These are phyloP conservation scores for Drosophila kuntzei DNA, from an alignment of 2,888 invertebrate genomes.

Conservation along the genomic window DNA sequence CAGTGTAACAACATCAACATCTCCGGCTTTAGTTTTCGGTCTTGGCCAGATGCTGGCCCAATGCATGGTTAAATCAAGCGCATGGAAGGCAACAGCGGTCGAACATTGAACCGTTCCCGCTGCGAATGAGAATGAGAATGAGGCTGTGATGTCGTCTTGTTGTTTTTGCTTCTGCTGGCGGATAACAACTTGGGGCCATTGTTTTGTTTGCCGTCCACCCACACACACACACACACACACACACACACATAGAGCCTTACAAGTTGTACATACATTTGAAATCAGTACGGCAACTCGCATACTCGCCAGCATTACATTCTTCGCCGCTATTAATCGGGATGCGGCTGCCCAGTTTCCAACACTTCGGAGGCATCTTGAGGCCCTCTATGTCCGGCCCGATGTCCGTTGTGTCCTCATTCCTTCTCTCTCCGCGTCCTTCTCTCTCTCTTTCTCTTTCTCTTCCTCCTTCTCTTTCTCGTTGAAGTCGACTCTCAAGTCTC, in stretches of 20 bases:
- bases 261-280: conserved; percentile 64
- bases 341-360: conserved; percentile 45
- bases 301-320: conserved; percentile 79
- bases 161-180: conserved; percentile 58
- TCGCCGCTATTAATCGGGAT: conserved; percentile 78
- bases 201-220: conserved; percentile 61
- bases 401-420: not conserved
- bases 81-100: conserved; percentile 58
- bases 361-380: conserved; percentile 45
- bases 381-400: not conserved
- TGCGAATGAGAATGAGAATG: not conserved
- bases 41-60: conserved; percentile 54
- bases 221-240: conserved; percentile 20
- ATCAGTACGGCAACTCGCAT: conserved; percentile 78
- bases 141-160: conserved; percentile 23
- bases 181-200: conserved; percentile 65
- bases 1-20: conserved; percentile 7
- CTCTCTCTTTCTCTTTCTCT: not conserved
- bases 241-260: not conserved
- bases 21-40: conserved; percentile 32
- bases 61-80: conserved; percentile 80
- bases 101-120: conserved; percentile 68
- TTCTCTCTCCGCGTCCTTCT: not conserved
- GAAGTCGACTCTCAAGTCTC: conserved; percentile 50
- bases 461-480: conserved; percentile 4